Conservation (phyloP, 2,888 invertebrate genomes). For the Melanotus villosus region DNA sequence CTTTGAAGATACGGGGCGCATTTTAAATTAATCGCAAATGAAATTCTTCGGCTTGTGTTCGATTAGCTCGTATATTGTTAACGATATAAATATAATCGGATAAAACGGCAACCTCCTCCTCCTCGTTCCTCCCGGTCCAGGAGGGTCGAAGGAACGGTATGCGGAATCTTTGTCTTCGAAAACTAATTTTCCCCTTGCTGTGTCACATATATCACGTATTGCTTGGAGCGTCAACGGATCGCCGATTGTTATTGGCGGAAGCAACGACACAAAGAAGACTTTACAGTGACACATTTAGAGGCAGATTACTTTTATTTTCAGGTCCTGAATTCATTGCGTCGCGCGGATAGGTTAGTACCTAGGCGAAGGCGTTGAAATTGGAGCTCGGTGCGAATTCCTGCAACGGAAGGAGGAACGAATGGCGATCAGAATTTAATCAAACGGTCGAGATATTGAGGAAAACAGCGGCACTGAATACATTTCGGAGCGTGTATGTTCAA, state of each 20-base stretch:
- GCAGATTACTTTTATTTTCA: conserved; percentile 69
- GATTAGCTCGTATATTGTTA: conserved; percentile 58
- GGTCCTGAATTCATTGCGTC: conserved; percentile 58
- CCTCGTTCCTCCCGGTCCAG: conserved; percentile 33
- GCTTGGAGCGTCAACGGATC: conserved; percentile 58
- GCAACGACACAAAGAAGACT: conserved; percentile 69
- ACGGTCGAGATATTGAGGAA: conserved; percentile 62
- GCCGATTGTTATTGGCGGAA: conserved; percentile 66
- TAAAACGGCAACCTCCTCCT: conserved; percentile 43
- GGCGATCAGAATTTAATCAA: conserved; percentile 67
- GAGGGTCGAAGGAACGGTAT: conserved; percentile 42
- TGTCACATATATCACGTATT: conserved; percentile 69
- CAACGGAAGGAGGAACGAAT: conserved; percentile 55
- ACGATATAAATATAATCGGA: conserved; percentile 61
- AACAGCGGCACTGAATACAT: conserved; percentile 58
- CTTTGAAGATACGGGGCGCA: conserved; percentile 59
- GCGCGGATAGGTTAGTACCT: conserved; percentile 56
- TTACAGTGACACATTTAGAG: conserved; percentile 69
- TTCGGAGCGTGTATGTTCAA: conserved; percentile 59
- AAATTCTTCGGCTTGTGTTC: conserved; percentile 65
- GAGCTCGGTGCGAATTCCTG: conserved; percentile 59
- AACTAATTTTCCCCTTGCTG: conserved; percentile 67
- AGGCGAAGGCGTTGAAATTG: conserved; percentile 54
- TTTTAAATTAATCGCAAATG: conserved; percentile 65
- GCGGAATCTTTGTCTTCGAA: conserved; percentile 59